Evolutionary conservation across 2,113 vertebrate species (phyloP).

Genomic region (Xenus cinereus): DNA sequence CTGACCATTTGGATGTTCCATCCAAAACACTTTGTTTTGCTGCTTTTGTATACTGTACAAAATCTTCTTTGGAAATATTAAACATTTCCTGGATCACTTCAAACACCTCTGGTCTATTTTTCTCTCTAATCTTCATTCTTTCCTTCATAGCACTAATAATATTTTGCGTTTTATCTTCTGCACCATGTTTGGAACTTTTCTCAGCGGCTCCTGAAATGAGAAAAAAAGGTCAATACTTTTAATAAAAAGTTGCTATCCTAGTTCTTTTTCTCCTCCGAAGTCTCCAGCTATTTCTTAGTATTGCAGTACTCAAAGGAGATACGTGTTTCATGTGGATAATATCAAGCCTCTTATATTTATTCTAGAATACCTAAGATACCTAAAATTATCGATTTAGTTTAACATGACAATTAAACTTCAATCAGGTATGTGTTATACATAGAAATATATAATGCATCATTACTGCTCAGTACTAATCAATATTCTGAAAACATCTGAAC

Average conservation of each 20-base stretch:
- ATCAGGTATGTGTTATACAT: not conserved
- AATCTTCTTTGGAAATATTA: constrained; percentile 89
- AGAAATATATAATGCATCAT: not conserved
- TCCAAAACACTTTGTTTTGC: constrained; percentile 95
- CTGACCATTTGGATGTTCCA: constrained; percentile 98
- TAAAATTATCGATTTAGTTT: not conserved
- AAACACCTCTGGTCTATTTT: constrained; percentile 94
- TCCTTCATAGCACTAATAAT: constrained; percentile 99
- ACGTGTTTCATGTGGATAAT: not conserved
- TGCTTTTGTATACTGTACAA: constrained; percentile 85
- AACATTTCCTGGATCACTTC: constrained; percentile 97
- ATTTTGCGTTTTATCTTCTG: constrained; percentile 96
- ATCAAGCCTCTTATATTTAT: not conserved
- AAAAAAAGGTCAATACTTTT: not conserved
- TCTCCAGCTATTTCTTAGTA: not conserved
- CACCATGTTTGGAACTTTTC: constrained; percentile 98
- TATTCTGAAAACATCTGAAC: not conserved
- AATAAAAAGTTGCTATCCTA: not conserved
- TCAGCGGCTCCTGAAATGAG: constrained; percentile 88
- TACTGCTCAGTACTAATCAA: not conserved
- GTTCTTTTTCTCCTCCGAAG: not conserved
- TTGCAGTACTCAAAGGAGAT: not conserved
- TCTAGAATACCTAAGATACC: too few species aligned
- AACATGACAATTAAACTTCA: not conserved
- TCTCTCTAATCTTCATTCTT: constrained; percentile 96